Evolutionary conservation across 2,113 vertebrate genomes (phyloP).

Genomic region (Clinocottus analis): DNA sequence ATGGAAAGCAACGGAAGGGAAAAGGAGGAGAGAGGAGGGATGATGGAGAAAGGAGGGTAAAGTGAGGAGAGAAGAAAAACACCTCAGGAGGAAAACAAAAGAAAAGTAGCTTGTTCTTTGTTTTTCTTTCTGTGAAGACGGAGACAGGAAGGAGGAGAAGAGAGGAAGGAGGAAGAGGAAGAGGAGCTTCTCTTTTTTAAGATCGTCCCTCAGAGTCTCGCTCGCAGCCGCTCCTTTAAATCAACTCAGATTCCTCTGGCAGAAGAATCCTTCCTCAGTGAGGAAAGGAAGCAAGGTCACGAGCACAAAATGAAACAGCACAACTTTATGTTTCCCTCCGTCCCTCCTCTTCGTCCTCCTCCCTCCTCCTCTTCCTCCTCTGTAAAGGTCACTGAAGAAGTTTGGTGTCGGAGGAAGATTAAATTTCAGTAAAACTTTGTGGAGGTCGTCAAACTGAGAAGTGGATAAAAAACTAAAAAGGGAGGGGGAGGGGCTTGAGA

Average conservation of each 20-base stretch:
- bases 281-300: conserved; percentile 35
- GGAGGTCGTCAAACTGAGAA: conserved; percentile 36
- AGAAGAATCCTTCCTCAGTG: conserved; percentile 7
- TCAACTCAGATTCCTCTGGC: background rate
- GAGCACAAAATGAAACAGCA: conserved; percentile 17
- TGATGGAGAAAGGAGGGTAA: background rate
- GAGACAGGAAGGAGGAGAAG: conserved; percentile 24
- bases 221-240: background rate
- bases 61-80: conserved; percentile 1
- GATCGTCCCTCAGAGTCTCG: conserved; percentile 16
- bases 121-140: background rate
- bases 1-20: background rate
- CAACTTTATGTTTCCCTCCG: background rate
- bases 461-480: conserved; percentile 25
- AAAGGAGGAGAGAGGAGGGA: background rate
- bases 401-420: conserved; percentile 40
- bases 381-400: conserved; percentile 36
- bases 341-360: background rate
- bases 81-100: background rate
- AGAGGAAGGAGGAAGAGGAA: conserved; percentile 27
- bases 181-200: conserved; percentile 21
- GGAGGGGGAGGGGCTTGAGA: conserved; percentile 1
- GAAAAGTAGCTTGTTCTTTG: background rate
- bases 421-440: conserved; percentile 40
- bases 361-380: background rate